A percentile compares a stretch with the other conserved stretches of the same genome.
phyloP scores from a whole-genome alignment of 1,140 invertebrate species.

The Sitophilus oryzae region DNA sequence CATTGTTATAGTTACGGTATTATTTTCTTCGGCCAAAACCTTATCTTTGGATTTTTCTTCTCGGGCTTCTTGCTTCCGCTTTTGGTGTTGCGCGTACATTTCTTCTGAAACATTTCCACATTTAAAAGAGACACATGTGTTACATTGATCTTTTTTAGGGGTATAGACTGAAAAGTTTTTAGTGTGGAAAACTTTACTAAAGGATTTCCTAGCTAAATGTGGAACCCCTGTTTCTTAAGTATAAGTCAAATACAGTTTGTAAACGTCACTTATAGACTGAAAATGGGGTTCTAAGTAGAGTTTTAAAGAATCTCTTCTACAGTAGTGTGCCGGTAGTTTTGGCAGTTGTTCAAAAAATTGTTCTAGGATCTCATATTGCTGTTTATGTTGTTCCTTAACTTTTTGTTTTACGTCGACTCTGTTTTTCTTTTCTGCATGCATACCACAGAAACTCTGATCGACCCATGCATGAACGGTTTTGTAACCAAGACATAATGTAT shows the following conservation, averaged over 20 bases:
- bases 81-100: background rate
- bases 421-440: background rate
- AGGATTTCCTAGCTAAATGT: background rate
- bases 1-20: constrained; percentile 7
- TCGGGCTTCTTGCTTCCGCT: constrained; percentile 1
- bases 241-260: background rate
- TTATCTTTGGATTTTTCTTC: constrained; percentile 8
- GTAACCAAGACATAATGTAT: background rate
- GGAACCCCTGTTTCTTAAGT: too few relatives aligned
- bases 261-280: background rate
- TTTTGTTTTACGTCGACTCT: too few relatives aligned
- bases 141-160: constrained; percentile 1
- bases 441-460: background rate
- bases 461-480: background rate
- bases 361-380: background rate
- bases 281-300: constrained; percentile 2
- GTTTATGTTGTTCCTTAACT: background rate
- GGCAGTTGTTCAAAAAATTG: constrained; percentile 6
- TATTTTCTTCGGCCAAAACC: background rate
- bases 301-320: background rate
- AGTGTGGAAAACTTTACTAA: background rate
- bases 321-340: constrained; percentile 5
- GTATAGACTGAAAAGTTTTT: constrained; percentile 1
- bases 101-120: constrained; percentile 7
- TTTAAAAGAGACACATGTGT: constrained; percentile 4